These are phyloP conservation scores for Drosophila suboccidentalis DNA, from an alignment of 2,888 invertebrate genomes.

Conservation along the genomic window DNA sequence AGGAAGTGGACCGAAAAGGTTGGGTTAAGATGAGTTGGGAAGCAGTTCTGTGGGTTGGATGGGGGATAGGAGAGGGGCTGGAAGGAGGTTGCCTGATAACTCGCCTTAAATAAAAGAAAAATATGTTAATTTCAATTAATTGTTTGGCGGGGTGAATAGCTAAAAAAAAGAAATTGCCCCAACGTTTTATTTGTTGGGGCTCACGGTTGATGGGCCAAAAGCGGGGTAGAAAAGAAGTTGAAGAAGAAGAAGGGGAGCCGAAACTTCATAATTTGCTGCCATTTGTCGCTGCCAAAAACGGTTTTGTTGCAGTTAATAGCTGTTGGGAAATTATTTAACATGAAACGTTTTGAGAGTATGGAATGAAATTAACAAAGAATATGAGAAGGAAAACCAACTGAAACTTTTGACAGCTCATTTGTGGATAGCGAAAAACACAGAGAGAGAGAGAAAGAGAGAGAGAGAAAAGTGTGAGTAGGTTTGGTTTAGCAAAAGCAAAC, in stretches of 20 bases:
- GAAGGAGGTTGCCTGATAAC: constrained; percentile 37
- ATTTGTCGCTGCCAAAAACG: constrained; percentile 67
- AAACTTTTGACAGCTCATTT: constrained; percentile 13
- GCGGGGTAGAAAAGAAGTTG: too few relatives aligned
- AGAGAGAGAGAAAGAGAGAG: not conserved
- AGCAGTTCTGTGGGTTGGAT: constrained; percentile 14
- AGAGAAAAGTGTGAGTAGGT: not conserved
- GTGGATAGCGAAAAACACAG: not conserved
- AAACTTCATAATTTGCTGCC: constrained; percentile 69
- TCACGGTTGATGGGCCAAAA: not conserved
- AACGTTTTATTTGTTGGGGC: constrained; percentile 29
- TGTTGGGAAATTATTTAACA: constrained; percentile 68
- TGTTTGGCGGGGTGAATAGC: constrained; percentile 57
- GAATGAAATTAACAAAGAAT: constrained; percentile 26
- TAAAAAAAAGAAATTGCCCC: constrained; percentile 38
- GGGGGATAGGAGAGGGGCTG: not conserved
- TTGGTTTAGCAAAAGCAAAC: constrained; percentile 10
- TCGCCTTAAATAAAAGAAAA: constrained; percentile 74
- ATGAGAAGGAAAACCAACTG: constrained; percentile 1
- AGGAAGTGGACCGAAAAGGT: constrained; percentile 11
- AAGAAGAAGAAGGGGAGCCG: not conserved
- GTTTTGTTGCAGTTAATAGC: constrained; percentile 70
- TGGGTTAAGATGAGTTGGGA: constrained; percentile 4
- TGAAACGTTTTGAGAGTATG: constrained; percentile 54
- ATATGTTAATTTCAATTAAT: constrained; percentile 81